A percentile compares a stretch with the other conserved stretches of the same genome.
These are phyloP conservation scores for Hirundichthys speculiger DNA, from an alignment of 2,113 vertebrate genomes.

Conservation along the genomic window DNA sequence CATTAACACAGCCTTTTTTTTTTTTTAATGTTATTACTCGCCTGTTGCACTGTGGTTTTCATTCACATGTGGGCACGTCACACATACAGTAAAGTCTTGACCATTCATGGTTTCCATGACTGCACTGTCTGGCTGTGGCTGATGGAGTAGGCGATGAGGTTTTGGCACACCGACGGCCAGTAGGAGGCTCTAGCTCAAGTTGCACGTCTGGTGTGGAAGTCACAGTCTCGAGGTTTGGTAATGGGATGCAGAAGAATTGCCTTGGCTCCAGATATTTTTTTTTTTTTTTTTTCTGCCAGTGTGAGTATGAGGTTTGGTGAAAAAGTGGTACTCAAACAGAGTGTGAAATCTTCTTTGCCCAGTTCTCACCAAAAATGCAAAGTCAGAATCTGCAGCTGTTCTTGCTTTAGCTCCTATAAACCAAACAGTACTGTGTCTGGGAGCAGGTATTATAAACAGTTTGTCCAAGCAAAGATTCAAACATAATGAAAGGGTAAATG, in stretches of 20 bases:
- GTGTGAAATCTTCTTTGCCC: too few species aligned
- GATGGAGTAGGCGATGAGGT: conserved; percentile 33
- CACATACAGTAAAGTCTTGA: conserved; percentile 23
- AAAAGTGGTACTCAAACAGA: too few species aligned
- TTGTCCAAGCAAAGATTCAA: too few species aligned
- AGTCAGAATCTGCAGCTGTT: too few species aligned
- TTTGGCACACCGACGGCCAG: conserved; percentile 32
- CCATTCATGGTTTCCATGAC: conserved; percentile 63
- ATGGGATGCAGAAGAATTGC: conserved; percentile 28
- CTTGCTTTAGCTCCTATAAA: too few species aligned
- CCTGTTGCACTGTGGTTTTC: conserved; percentile 43
- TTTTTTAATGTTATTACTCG: too few species aligned
- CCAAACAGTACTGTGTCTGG: too few species aligned
- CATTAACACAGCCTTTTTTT: conserved; percentile 40
- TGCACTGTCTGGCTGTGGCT: conserved; percentile 42
- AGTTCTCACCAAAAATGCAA: too few species aligned
- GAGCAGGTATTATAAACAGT: too few species aligned
- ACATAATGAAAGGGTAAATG: too few species aligned
- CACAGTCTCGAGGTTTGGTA: conserved; percentile 19
- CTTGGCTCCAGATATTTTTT: conserved; percentile 16
- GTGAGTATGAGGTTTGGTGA: too few species aligned
- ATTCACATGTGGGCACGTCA: conserved; percentile 35
- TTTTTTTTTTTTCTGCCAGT: not conserved
- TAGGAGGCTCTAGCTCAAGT: conserved; percentile 22
- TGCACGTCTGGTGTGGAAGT: conserved; percentile 25